Base-by-base conservation (phyloP, 2,797 vertebrate species). In the Eulemur rubriventer region DNA sequence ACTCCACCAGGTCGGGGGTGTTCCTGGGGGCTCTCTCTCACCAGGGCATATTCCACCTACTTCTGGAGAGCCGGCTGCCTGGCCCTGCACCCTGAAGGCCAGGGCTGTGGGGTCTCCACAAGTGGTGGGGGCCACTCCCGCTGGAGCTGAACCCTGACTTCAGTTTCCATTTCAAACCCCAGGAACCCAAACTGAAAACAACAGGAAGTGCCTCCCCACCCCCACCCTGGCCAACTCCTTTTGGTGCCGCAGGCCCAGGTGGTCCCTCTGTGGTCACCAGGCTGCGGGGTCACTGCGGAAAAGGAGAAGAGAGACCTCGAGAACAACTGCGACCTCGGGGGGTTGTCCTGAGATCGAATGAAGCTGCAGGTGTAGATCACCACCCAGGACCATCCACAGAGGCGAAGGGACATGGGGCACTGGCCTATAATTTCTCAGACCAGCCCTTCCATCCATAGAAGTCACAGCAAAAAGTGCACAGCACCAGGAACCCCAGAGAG, bases 181-280 rank as follows among this genome's bases (percentile, higher is more conserved):
- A 96, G 93, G 93, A 96, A 94, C 93, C 89, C 91, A 95, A 97
- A 91, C 95, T 52, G 14, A 97, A 92, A 97, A 95, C 96, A 97
- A 97, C 96, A 97, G 96, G 95, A 97, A 97, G 82, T 85, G 96
- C 90, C 16, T 20, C 76, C 75, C 28, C 41, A 9, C 1, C 84
- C 22, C 63, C 43, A 81, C 94, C 84, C 83, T 86, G 83, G 93
- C 89, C 96, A 92, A 0, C 96, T 93, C 89, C 59, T 96, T 80
- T 94, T 95, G 91, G 95, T 94, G 85, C 95, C 94, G 73, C 16
- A 87, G 97, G 96, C 97, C 96, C 95, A 38, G 35, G 35, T 46
- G 93, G 78, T 55, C 94, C 96, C 83, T 92, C 91, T 0, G 0
- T 81, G 95, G 96, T 96, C 97, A 96, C 95, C 80, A 75, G 43